phyloP scores from a whole-genome alignment of 2,888 invertebrate species.

The Sipha maydis region DNA sequence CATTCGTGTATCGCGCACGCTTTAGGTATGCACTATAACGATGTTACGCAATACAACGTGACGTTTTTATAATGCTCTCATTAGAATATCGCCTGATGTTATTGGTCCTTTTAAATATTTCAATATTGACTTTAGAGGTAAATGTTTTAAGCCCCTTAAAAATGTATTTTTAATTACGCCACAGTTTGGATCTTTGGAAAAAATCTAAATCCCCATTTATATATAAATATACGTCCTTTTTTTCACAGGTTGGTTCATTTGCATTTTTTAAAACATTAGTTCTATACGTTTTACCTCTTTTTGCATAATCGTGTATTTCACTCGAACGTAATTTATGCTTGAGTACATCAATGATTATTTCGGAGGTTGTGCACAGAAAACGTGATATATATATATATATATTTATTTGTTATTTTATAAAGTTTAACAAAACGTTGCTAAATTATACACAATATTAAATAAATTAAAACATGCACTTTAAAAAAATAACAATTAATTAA shows the following conservation, averaged over 20 bases:
- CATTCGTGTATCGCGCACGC: not conserved
- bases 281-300: conserved; percentile 32
- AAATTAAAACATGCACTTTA: not conserved
- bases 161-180: conserved; percentile 45
- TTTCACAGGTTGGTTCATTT: conserved; percentile 16
- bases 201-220: conserved; percentile 38
- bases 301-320: not conserved
- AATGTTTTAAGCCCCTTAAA: conserved; percentile 8
- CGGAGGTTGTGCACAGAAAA: not conserved
- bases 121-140: conserved; percentile 8
- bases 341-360: conserved; percentile 5
- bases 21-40: not conserved
- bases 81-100: not conserved
- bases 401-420: conserved; percentile 1
- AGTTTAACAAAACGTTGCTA: not conserved
- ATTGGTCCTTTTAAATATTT: not conserved
- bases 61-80: not conserved
- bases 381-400: too few species aligned
- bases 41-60: not conserved
- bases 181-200: conserved; percentile 34
- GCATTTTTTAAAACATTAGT: conserved; percentile 22
- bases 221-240: conserved; percentile 6
- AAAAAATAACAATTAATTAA: too few species aligned
- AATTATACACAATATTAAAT: not conserved
- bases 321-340: conserved; percentile 21